Conservation (phyloP, 2,113 vertebrate species). For the Actenoides hombroni region DNA sequence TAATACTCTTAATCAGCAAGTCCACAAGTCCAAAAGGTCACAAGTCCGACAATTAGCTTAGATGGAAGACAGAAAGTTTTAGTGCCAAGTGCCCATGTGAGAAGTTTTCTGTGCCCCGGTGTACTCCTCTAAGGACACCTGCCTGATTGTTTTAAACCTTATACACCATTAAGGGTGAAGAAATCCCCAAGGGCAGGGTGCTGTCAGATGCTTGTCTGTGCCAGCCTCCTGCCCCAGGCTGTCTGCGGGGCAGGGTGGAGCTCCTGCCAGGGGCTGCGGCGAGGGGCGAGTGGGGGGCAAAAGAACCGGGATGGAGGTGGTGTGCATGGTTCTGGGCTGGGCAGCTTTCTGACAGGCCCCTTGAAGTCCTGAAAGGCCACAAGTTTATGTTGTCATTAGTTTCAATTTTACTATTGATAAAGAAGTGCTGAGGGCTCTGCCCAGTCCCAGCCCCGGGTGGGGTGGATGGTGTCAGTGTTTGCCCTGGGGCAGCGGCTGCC, state of each 20-base stretch:
- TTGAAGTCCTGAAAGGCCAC: too few relatives aligned
- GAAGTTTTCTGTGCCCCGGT: background rate
- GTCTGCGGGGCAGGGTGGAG: too few relatives aligned
- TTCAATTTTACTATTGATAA: background rate
- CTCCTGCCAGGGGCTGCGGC: background rate
- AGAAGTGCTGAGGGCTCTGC: background rate
- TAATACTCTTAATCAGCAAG: background rate
- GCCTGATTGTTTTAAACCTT: rapidly evolving
- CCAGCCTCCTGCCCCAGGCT: rapidly evolving
- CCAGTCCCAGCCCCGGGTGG: too few relatives aligned
- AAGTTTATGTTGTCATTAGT: too few relatives aligned
- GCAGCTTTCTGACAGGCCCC: background rate
- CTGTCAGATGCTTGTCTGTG: background rate
- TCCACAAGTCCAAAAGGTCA: too few relatives aligned
- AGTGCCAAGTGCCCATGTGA: background rate
- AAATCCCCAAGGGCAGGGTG: background rate
- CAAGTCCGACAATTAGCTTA: background rate
- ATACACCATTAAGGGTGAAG: rapidly evolving
- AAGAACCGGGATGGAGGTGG: background rate
- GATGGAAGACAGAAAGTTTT: background rate
- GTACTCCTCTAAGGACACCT: rapidly evolving
- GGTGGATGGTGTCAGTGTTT: background rate
- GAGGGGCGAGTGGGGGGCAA: background rate
- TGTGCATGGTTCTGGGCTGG: rapidly evolving
- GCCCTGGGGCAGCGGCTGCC: rapidly evolving